phyloP scores from a whole-genome alignment of 2,113 vertebrate species.

The Uropsilus gracilis region DNA sequence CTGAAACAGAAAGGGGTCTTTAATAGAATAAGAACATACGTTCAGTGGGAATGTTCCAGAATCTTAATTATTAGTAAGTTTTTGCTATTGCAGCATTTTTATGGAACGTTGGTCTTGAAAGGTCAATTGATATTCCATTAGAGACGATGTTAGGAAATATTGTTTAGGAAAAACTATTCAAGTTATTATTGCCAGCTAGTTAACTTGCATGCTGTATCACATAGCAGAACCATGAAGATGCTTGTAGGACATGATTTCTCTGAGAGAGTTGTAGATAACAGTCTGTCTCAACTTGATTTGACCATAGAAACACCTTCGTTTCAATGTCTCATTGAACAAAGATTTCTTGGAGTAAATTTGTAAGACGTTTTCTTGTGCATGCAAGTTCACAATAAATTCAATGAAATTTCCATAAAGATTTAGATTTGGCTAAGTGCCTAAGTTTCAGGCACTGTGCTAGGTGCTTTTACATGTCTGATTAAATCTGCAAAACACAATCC shows the following conservation, averaged over 20 bases:
- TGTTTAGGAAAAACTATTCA: background rate
- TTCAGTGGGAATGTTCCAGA: background rate
- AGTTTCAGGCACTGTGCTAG: constrained; percentile 21
- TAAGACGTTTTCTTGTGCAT: background rate
- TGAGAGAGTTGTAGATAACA: background rate
- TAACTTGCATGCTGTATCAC: background rate
- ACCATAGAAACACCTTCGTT: background rate
- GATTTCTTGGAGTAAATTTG: background rate
- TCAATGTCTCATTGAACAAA: background rate
- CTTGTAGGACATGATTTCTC: background rate
- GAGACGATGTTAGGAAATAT: background rate
- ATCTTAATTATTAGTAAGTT: background rate
- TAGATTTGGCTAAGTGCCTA: background rate
- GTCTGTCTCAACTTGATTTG: background rate
- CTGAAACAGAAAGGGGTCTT: background rate
- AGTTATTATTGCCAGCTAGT: background rate
- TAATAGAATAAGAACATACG: background rate
- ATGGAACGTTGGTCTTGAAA: background rate
- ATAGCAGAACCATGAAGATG: background rate
- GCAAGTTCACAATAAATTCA: background rate
- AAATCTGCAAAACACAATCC: background rate
- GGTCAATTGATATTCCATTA: background rate
- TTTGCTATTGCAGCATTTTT: background rate
- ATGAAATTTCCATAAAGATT: constrained; percentile 35
- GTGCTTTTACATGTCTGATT: background rate